Conservation (phyloP, 2,888 invertebrate species). For the Ellobium chinense region DNA sequence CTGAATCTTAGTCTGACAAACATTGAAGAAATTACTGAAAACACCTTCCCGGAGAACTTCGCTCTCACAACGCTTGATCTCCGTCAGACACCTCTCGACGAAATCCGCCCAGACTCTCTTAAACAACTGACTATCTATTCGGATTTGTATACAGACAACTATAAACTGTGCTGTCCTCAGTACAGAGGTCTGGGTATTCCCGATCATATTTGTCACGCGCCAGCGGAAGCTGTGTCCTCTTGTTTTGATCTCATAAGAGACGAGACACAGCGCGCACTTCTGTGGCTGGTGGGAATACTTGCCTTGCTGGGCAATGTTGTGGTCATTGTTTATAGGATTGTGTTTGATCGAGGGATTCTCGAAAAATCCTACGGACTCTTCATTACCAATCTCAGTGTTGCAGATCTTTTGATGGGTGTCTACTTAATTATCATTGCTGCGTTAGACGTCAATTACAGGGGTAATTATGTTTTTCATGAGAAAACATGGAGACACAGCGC, state of each 20-base stretch:
- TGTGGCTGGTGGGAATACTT: constrained; percentile 56
- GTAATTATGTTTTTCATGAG: constrained; percentile 57
- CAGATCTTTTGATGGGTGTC: constrained; percentile 61
- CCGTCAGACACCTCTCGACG: not conserved
- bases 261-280: constrained; percentile 44
- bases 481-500: constrained; percentile 56
- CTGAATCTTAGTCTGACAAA: not conserved
- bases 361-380: not conserved
- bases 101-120: not conserved
- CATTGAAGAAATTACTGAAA: not conserved
- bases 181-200: not conserved
- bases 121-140: not conserved
- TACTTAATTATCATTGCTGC: constrained; percentile 57
- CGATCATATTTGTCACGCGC: constrained; percentile 29
- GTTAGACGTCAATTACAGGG: constrained; percentile 55
- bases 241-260: constrained; percentile 59
- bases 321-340: constrained; percentile 48
- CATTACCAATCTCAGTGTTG: constrained; percentile 20
- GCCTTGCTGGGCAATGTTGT: constrained; percentile 55
- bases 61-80: not conserved
- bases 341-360: constrained; percentile 57
- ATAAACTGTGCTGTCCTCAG: constrained; percentile 20
- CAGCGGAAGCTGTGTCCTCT: constrained; percentile 55
- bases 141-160: not conserved
- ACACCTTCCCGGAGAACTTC: not conserved